phyloP scores from a whole-genome alignment of 2,888 invertebrate species.

The Chalcosyrphus nemorum region DNA sequence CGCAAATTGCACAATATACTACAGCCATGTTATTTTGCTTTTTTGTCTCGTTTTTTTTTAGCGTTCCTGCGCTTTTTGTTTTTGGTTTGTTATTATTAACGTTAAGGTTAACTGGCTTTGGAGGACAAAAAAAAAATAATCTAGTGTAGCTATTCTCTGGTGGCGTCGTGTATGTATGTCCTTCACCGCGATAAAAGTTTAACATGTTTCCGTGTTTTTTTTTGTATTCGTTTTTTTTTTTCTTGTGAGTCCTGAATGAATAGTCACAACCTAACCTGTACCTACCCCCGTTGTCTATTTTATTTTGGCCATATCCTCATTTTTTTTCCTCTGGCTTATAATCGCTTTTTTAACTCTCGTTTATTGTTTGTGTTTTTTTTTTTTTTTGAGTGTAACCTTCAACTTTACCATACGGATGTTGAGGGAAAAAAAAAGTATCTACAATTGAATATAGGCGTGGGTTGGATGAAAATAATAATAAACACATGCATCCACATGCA shows the following conservation, averaged over 20 bases:
- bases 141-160: neutral
- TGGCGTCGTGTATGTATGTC: neutral
- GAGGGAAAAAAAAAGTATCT: neutral
- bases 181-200: constrained; percentile 37
- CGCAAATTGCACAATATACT: neutral
- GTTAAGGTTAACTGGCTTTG: constrained; percentile 27
- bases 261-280: neutral
- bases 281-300: neutral
- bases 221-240: neutral
- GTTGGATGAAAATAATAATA: constrained; percentile 10
- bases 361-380: neutral
- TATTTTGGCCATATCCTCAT: neutral
- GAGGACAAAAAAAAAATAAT: constrained; percentile 5
- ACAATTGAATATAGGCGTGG: neutral
- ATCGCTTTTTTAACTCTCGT: neutral
- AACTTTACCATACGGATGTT: neutral
- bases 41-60: neutral
- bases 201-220: constrained; percentile 20
- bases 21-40: neutral
- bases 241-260: neutral
- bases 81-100: neutral
- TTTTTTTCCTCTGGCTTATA: neutral
- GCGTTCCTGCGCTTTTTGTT: neutral
- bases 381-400: constrained; percentile 4
- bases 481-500: constrained; percentile 16